Base-by-base conservation (phyloP, 2,888 invertebrate species). In the Beris morrisii region DNA sequence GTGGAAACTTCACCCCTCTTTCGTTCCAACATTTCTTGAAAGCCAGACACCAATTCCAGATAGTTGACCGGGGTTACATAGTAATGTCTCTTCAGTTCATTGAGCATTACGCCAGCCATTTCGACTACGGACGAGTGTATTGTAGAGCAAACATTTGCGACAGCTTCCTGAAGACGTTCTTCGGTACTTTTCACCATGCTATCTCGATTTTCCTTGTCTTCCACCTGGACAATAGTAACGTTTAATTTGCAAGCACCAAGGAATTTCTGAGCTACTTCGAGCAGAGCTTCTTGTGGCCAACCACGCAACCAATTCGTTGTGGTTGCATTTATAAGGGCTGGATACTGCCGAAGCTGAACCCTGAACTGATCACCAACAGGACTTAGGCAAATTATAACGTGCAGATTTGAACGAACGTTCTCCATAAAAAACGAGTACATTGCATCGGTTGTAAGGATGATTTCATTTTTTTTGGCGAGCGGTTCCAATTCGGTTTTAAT, bases 41-140 rank as follows among this genome's bases (percentile, higher is more conserved):
- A 95, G 7, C 93, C 92, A 1, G 88, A 83, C 1, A 95, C 93
- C 12, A 95, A 84, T 75, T 94, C 92, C 66, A 95, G 82, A 74
- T 92, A 95, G 80, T 93, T 94, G 31, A 91, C 91, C 0, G 94
- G 93, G 0, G 95, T 95, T 53, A 95, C 93, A 78, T 95, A 94
- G 80, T 91, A 93, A 75, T 88, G 86, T 11, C 95, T 81, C 67
- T 90, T 87, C 83, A 92, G 87, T 82, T 94, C 92, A 7, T 80
- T 74, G 72, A 86, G 83, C 94, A 95, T 94, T 74, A 82, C 82
- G 28, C 81, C 81, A 0, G 91, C 92, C 78, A 85, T 88, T 69
- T 85, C 83, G 0, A 87, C 84, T n/a, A 94, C 94, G 0, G 91
- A 91, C 46, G 88, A 88, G 78, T 95, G 95, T 74, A 95, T 89